Evolutionary conservation across 2,888 invertebrate genomes (phyloP).

Genomic region (Pardosa pseudoannulata): DNA sequence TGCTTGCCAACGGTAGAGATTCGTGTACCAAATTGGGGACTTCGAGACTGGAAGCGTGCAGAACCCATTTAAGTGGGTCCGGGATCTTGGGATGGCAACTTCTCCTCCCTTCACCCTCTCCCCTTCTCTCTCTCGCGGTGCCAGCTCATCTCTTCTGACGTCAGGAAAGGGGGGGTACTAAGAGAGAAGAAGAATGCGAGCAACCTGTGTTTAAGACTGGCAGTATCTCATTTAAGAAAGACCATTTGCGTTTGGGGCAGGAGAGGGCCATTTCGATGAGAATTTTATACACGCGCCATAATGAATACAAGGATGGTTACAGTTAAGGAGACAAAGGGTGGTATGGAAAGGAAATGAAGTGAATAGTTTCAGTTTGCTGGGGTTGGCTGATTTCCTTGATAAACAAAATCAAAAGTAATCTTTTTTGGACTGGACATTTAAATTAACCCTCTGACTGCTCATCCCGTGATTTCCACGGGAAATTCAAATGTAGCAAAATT

Average conservation of each 20-base stretch:
- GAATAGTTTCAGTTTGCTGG: too few species aligned
- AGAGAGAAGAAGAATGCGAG: constrained; percentile 13
- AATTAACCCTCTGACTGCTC: too few species aligned
- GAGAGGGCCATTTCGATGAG: too few species aligned
- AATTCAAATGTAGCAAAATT: too few species aligned
- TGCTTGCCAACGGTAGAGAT: not conserved
- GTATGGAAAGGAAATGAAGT: too few species aligned
- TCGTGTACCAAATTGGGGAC: constrained; percentile 16
- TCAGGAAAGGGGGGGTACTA: not conserved
- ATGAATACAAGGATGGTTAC: not conserved
- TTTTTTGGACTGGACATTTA: too few species aligned
- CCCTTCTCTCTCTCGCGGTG: not conserved
- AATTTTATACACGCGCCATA: constrained; percentile 43
- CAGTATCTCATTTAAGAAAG: constrained; percentile 31
- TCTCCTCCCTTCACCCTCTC: not conserved
- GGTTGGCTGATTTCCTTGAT: too few species aligned
- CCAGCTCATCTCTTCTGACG: not conserved
- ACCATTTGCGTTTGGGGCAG: constrained; percentile 3
- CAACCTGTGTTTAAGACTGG: constrained; percentile 36
- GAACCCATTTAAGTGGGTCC: constrained; percentile 40
- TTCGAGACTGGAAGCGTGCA: constrained; percentile 43
- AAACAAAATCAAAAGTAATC: too few species aligned
- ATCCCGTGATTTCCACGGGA: too few species aligned
- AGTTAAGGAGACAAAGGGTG: not conserved
- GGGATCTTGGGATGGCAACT: too few species aligned